phyloP scores from a whole-genome alignment of 2,888 invertebrate species.

The Drosophila paranaensis region DNA sequence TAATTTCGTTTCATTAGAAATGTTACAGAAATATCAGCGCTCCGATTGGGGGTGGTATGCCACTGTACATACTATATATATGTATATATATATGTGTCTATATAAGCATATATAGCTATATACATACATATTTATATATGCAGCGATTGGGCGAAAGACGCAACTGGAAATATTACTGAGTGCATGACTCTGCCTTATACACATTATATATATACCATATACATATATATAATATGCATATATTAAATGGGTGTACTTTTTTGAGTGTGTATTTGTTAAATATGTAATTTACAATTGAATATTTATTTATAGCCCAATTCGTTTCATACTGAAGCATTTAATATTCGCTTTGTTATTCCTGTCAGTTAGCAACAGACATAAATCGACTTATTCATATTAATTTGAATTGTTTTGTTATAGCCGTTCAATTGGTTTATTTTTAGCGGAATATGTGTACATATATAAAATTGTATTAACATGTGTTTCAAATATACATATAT shows the following conservation, averaged over 20 bases:
- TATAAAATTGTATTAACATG: too few species aligned
- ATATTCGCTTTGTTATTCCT: constrained; percentile 26
- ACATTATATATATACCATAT: background rate
- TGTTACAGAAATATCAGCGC: constrained; percentile 56
- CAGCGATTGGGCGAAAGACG: constrained; percentile 4
- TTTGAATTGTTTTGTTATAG: background rate
- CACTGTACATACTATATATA: constrained; percentile 10
- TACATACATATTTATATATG: constrained; percentile 15
- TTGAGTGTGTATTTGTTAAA: constrained; percentile 13
- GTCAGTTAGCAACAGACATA: constrained; percentile 13
- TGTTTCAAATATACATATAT: too few species aligned
- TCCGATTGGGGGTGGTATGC: constrained; percentile 44
- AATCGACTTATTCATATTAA: constrained; percentile 6
- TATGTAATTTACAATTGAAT: constrained; percentile 22
- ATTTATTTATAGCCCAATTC: constrained; percentile 8
- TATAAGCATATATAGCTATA: constrained; percentile 5
- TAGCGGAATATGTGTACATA: constrained; percentile 1
- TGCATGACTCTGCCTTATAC: constrained; percentile 4
- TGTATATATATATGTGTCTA: background rate
- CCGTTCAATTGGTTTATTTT: constrained; percentile 24
- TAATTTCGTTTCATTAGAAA: constrained; percentile 73
- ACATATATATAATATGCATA: background rate
- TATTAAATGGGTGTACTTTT: background rate
- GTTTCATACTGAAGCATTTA: constrained; percentile 30
- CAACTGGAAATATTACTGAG: constrained; percentile 44